Evolutionary conservation across 2,113 vertebrate genomes (phyloP).

Genomic region (Sialia sialis): DNA sequence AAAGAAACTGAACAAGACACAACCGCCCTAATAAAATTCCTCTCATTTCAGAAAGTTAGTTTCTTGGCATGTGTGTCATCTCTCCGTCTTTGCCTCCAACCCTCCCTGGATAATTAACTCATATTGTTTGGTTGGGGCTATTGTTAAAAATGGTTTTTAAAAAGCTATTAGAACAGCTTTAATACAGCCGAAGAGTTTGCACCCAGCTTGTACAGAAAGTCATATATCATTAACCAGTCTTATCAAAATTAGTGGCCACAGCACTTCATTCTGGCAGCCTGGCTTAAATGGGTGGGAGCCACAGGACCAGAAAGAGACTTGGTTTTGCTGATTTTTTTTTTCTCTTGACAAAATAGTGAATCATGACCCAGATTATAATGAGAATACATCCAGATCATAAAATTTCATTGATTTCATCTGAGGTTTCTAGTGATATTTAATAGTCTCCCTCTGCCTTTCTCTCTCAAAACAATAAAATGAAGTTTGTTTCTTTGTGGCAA

Average conservation of each 20-base stretch:
- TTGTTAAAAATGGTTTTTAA: fast-evolving
- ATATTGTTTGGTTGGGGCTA: not conserved
- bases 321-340: not conserved
- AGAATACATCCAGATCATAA: not conserved
- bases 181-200: not conserved
- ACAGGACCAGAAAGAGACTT: fast-evolving
- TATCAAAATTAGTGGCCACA: not conserved
- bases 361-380: not conserved
- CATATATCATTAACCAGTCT: not conserved
- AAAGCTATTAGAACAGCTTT: not conserved
- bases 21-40: not conserved
- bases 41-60: not conserved
- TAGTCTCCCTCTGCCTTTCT: fast-evolving
- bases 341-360: not conserved
- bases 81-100: not conserved
- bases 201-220: not conserved
- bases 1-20: not conserved
- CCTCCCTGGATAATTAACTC: not conserved
- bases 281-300: fast-evolving
- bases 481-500: not conserved
- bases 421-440: not conserved
- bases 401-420: not conserved
- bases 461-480: not conserved
- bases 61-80: not conserved
- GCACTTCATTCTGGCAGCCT: not conserved